These are phyloP conservation scores for Chrysolina haemoptera DNA, from an alignment of 2,888 invertebrate species.

Conservation along the genomic window DNA sequence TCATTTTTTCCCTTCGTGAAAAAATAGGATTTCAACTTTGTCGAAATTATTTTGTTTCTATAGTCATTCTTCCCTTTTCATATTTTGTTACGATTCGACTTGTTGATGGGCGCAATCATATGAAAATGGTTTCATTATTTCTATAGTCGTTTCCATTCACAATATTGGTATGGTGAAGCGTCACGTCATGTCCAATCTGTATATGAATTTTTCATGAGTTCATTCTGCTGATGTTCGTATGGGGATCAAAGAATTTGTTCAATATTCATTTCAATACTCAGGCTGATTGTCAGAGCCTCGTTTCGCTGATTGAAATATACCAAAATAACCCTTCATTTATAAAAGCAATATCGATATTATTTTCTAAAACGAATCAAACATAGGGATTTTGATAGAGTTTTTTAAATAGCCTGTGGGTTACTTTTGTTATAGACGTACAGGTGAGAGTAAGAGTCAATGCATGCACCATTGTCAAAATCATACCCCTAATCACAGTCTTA, in stretches of 20 bases:
- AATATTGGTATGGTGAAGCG: not conserved
- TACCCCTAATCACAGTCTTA: no score
- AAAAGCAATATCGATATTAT: not conserved
- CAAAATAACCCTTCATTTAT: not conserved
- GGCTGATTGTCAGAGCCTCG: not conserved
- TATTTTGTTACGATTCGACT: not conserved
- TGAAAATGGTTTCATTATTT: not conserved
- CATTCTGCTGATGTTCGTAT: not conserved
- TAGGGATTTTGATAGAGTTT: not conserved
- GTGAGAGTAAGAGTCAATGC: no score
- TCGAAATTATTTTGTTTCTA: no score
- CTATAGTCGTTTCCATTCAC: not conserved
- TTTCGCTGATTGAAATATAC: conserved; percentile 5
- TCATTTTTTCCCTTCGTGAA: no score
- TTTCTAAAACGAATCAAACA: not conserved
- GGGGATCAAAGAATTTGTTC: not conserved
- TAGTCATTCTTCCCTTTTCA: not conserved
- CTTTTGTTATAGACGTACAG: no score
- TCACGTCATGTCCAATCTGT: not conserved
- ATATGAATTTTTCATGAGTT: conserved; percentile 5
- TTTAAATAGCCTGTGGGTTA: no score
- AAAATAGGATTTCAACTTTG: no score
- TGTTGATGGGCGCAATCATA: not conserved
- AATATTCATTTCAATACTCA: not conserved
- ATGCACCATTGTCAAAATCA: no score